These are phyloP conservation scores for Sacculina carcini DNA, from an alignment of 2,888 invertebrate genomes.

Conservation along the genomic window DNA sequence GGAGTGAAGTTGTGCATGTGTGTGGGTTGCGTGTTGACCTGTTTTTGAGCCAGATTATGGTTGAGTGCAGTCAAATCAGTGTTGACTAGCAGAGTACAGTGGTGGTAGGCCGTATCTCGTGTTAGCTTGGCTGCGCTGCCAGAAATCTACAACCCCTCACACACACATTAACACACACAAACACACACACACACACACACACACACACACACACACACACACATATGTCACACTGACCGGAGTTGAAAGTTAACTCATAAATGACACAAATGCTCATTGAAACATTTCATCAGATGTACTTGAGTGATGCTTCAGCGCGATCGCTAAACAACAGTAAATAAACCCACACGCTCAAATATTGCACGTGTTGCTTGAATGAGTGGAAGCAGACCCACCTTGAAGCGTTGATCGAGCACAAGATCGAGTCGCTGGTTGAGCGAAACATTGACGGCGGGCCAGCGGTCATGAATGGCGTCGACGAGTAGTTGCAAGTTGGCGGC, in stretches of 20 bases:
- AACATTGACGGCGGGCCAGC: constrained; percentile 51
- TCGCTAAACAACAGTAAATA: no score
- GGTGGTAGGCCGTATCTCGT: constrained; percentile 73
- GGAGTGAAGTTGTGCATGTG: no score
- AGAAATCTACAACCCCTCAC: constrained; percentile 38
- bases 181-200: neutral
- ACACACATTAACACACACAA: constrained; percentile 4
- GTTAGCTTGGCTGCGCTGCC: constrained; percentile 86
- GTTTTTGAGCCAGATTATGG: constrained; percentile 15
- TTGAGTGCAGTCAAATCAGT: constrained; percentile 49
- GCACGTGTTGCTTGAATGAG: no score
- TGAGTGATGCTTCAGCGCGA: no score
- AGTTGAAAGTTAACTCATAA: no score
- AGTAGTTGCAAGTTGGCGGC: constrained; percentile 66
- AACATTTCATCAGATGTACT: no score
- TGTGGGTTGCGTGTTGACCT: no score
- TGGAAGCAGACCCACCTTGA: constrained; percentile 31
- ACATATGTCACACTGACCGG: no score
- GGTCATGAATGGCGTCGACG: constrained; percentile 47
- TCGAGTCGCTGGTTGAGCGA: constrained; percentile 59
- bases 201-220: neutral
- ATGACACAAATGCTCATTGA: no score
- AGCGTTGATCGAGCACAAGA: constrained; percentile 41
- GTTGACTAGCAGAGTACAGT: constrained; percentile 76
- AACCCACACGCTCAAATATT: no score